Evolutionary conservation across 2,113 vertebrate species (phyloP).

Genomic region (Bujurquina vittata): DNA sequence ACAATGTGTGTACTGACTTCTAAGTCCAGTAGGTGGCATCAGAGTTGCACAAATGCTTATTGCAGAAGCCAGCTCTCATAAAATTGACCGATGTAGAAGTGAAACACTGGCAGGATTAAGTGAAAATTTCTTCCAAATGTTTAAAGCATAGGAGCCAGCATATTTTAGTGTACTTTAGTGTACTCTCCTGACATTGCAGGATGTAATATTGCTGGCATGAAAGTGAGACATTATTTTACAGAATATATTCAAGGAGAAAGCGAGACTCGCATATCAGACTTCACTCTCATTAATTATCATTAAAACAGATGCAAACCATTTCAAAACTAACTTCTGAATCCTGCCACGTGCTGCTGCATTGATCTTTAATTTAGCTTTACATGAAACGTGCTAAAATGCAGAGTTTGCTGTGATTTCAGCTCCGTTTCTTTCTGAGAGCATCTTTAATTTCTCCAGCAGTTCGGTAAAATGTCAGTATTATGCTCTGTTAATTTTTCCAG

Average conservation of each 20-base stretch:
- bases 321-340: not conserved
- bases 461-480: not conserved
- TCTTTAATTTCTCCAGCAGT: not conserved
- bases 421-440: not conserved
- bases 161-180: constrained; percentile 6
- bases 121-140: constrained; percentile 31
- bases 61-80: not conserved
- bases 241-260: not conserved
- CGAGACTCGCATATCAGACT: not conserved
- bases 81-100: constrained; percentile 41
- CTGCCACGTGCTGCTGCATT: not conserved
- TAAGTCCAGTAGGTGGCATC: constrained; percentile 70
- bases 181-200: no score
- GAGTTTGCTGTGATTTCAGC: not conserved
- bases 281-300: not conserved
- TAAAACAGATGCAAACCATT: not conserved
- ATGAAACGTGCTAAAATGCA: not conserved
- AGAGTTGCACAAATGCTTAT: constrained; percentile 41
- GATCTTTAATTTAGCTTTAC: not conserved
- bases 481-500: not conserved
- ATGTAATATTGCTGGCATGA: not conserved
- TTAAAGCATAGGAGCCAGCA: not conserved
- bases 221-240: not conserved
- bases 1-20: not conserved
- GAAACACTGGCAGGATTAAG: constrained; percentile 13